Conservation (phyloP, 1,140 invertebrate genomes). For the Oryctes rhinoceros region DNA sequence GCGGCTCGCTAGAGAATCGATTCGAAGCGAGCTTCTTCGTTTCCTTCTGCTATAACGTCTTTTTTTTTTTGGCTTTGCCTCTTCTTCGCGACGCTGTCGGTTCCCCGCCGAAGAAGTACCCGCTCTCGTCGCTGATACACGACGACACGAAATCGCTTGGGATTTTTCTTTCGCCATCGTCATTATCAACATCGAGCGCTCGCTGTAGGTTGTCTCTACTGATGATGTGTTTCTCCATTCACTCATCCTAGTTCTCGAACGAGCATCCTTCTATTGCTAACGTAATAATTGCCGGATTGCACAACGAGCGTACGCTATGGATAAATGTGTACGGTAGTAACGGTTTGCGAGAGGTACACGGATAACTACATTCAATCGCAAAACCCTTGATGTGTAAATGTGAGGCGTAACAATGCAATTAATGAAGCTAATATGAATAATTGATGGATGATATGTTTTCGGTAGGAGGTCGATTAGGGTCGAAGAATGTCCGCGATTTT, state of each 20-base stretch:
- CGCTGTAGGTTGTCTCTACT: neutral
- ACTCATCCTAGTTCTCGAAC: neutral
- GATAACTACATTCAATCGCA: too few relatives aligned
- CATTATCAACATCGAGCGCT: neutral
- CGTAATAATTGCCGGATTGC: neutral
- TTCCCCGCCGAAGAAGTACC: too few relatives aligned
- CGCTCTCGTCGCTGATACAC: neutral
- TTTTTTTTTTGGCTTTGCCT: neutral
- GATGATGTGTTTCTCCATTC: neutral
- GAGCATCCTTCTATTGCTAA: neutral
- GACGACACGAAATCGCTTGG: neutral
- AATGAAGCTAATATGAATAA: too few relatives aligned
- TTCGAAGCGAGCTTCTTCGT: neutral
- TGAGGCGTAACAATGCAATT: too few relatives aligned
- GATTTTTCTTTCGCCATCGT: constrained; percentile 3
- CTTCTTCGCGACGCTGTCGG: too few relatives aligned
- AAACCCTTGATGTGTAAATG: too few relatives aligned
- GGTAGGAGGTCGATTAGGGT: too few relatives aligned
- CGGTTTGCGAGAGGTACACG: neutral
- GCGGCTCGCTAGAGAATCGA: constrained; percentile 25
- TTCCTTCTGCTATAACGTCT: neutral
- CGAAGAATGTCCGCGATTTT: too few relatives aligned
- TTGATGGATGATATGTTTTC: too few relatives aligned
- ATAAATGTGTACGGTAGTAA: neutral
- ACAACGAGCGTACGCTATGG: neutral